Evolutionary conservation across 2,797 vertebrate species (phyloP).

Genomic region (Falco naumanni): DNA sequence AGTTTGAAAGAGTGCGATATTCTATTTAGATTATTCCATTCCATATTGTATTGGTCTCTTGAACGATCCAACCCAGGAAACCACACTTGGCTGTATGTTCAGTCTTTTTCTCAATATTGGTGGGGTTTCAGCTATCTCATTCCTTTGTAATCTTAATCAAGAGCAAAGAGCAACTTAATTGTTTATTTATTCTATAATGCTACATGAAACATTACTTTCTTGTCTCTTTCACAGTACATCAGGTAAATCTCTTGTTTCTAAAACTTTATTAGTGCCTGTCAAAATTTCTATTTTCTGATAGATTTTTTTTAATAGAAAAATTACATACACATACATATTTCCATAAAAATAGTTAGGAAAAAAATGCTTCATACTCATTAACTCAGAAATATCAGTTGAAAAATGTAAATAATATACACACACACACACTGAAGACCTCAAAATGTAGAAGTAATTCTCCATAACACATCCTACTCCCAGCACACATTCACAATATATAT

Average conservation of each 20-base stretch:
- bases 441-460: not conserved
- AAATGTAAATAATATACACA: not conserved
- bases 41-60: not conserved
- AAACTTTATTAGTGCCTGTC: not conserved
- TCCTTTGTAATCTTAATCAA: not conserved
- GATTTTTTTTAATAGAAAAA: not conserved
- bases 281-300: not conserved
- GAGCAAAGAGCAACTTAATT: not conserved
- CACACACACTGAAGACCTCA: fast-evolving
- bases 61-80: not conserved
- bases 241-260: not conserved
- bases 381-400: not conserved
- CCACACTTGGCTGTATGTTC: not conserved
- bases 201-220: not conserved
- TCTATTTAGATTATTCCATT: not conserved
- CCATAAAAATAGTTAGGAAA: not conserved
- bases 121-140: not conserved
- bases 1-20: not conserved
- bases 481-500: not conserved
- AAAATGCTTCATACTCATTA: not conserved
- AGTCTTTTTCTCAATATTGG: not conserved
- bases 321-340: not conserved
- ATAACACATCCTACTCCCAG: not conserved
- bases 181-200: not conserved
- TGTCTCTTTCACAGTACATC: not conserved